Percentiles rank a stretch among this genome's conserved stretches.
phyloP scores from a whole-genome alignment of 2,797 vertebrate genomes.

The Mallotus villosus region DNA sequence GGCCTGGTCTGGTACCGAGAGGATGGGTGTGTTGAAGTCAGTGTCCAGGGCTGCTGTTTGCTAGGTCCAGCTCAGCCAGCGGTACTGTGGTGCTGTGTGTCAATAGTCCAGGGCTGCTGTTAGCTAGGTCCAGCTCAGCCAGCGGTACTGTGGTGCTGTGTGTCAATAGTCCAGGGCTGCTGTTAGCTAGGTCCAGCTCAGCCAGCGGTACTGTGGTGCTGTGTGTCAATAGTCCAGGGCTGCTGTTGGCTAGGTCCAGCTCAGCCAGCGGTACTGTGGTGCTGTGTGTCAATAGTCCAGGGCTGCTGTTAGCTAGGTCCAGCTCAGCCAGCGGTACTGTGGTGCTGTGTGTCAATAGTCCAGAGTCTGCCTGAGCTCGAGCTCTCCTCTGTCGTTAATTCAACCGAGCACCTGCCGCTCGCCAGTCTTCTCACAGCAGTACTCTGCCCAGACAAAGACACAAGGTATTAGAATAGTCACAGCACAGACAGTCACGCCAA shows the following conservation, averaged over 20 bases:
- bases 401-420: constrained; percentile 60
- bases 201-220: constrained; percentile 49
- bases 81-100: constrained; percentile 47
- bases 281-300: constrained; percentile 34
- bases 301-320: constrained; percentile 43
- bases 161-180: constrained; percentile 24
- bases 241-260: constrained; percentile 44
- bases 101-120: constrained; percentile 48
- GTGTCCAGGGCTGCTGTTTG: constrained; percentile 30
- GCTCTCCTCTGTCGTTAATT: constrained; percentile 50
- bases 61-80: constrained; percentile 53
- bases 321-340: constrained; percentile 52
- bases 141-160: constrained; percentile 46
- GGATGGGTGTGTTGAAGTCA: constrained; percentile 55
- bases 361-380: constrained; percentile 33
- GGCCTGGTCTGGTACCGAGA: constrained; percentile 60
- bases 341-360: constrained; percentile 49
- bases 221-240: no score
- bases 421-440: constrained; percentile 46
- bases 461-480: constrained; percentile 11
- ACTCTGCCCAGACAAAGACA: constrained; percentile 44
- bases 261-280: constrained; percentile 52
- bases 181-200: constrained; percentile 49
- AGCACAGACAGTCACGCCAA: neutral
- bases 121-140: constrained; percentile 51